A percentile compares a stretch with the other conserved stretches of the same genome.
phyloP scores from a whole-genome alignment of 2,797 vertebrate species.

The Anguilla anguilla region DNA sequence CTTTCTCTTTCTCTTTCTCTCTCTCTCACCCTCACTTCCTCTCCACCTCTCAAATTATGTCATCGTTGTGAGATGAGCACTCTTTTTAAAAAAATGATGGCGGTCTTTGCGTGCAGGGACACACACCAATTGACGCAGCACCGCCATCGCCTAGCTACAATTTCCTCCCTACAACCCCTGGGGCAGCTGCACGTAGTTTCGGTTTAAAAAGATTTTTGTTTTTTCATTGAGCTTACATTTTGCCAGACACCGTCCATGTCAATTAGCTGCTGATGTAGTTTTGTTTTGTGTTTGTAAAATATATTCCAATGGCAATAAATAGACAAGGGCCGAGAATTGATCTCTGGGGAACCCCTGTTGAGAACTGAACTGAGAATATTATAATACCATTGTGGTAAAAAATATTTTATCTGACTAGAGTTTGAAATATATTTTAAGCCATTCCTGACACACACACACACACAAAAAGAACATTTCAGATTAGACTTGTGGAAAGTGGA shows the following conservation, averaged over 20 bases:
- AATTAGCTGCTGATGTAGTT: constrained; percentile 74
- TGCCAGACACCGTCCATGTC: constrained; percentile 72
- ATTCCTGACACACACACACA: neutral
- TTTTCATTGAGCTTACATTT: constrained; percentile 51
- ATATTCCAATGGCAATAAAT: neutral
- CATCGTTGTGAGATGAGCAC: constrained; percentile 91
- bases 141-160: constrained; percentile 89
- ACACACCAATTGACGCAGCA: constrained; percentile 88
- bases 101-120: constrained; percentile 76
- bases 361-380: neutral
- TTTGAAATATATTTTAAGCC: neutral
- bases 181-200: constrained; percentile 89
- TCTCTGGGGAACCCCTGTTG: neutral
- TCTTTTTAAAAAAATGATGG: constrained; percentile 82
- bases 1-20: constrained; percentile 74
- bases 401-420: neutral
- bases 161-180: constrained; percentile 87
- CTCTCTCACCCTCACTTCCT: constrained; percentile 78
- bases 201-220: constrained; percentile 83
- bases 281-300: constrained; percentile 65
- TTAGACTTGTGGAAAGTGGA: neutral
- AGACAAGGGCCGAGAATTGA: neutral
- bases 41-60: constrained; percentile 88
- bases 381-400: neutral
- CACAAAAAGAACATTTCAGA: neutral